Base-by-base conservation (phyloP, 2,113 vertebrate genomes). In the Lophotis ruficrista region DNA sequence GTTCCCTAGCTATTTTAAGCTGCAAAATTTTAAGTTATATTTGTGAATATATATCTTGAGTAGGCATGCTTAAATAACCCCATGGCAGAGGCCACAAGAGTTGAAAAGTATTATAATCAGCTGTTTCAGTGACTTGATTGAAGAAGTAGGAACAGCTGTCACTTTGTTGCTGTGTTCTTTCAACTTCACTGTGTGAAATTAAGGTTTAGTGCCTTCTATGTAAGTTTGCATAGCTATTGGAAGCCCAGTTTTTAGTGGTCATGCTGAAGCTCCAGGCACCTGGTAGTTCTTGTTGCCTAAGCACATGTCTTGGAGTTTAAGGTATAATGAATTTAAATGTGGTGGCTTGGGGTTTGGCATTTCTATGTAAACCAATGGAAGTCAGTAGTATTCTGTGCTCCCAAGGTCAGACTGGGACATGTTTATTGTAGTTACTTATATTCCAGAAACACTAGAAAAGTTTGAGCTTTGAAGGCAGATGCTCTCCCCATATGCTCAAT, bases 11-110 rank as follows among this genome's bases (percentile, higher is more conserved):
- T 62, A 12, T 71, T 69, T 37, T 41, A 53, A 79, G 28, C 47
- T 62, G 30, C 24, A 65, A 45, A 45, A 33, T 33, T 17, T 28
- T 0, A 48, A 27, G 3, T 47, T 35, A 4, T 0, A 7, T 23
- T 30, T 38, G 11, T 47, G 31, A 53, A 7, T n/a, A 25, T 37
- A 5, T 70, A 4, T 28, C 30, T 65, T 80, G 38, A 78, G 68
- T 31, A 58, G 27, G 25, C 4, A 38, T 35, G 43, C 28, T 31
- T 27, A 50, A 35, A 33, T 22, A 72, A 69, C 12, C 16, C 45
- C 9, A 3, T 7, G 30, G 33, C 56, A 80, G 33, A 57, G 23
- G 21, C 25, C 23, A 21, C 14, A 4, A 8, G 33, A 14, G 33
- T 10, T 72, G 16, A 73, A 13, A 9, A 43, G 56, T 10, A 51